A percentile compares a stretch with the other conserved stretches of the same genome.
Evolutionary conservation across 2,113 vertebrate species (phyloP).

Genomic region (Agapornis roseicollis): DNA sequence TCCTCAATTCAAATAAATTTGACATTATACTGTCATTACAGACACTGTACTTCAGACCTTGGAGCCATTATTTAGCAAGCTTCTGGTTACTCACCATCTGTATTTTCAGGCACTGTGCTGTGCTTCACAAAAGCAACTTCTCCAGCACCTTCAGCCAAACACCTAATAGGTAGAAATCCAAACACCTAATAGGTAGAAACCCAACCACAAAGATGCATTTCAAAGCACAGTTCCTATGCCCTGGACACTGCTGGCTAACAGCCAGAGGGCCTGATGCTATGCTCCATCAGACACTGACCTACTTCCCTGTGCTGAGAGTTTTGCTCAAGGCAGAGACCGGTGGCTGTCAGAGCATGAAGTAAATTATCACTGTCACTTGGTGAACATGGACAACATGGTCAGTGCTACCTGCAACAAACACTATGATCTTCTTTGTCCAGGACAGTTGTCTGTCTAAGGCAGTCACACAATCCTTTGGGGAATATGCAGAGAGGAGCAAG

Average conservation of each 20-base stretch:
- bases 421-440: not conserved
- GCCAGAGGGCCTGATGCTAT: not conserved
- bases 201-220: not conserved
- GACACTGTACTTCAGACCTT: not conserved
- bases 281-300: not conserved
- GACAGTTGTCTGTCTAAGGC: not conserved
- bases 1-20: not conserved
- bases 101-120: conserved; percentile 83
- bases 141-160: conserved; percentile 80
- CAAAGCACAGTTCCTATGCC: not conserved
- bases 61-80: not conserved
- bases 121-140: conserved; percentile 89
- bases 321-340: conserved; percentile 32
- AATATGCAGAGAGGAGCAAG: not conserved
- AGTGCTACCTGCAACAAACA: conserved; percentile 8
- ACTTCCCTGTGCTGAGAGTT: conserved; percentile 2
- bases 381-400: conserved; percentile 15
- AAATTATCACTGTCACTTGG: conserved; percentile 7
- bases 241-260: not conserved
- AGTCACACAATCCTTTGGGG: not conserved
- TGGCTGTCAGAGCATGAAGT: conserved; percentile 2
- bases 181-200: conserved; percentile 74
- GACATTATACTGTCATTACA: not conserved
- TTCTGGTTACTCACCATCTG: conserved; percentile 74
- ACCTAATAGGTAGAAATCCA: conserved; percentile 74